Base-by-base conservation (phyloP, 2,888 invertebrate species). In the Myopa testacea region DNA sequence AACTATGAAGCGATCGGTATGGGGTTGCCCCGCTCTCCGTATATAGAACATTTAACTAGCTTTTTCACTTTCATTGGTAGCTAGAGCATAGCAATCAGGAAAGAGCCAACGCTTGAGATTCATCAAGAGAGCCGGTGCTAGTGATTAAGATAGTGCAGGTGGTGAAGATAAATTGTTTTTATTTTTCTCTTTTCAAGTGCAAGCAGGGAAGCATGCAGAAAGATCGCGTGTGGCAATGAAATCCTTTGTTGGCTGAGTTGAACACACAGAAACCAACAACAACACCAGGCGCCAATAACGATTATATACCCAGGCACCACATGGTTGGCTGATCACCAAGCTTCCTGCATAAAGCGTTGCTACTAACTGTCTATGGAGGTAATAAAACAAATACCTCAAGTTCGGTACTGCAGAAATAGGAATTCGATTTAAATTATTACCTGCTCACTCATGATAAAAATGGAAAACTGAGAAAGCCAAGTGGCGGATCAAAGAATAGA, bases 151-250 rank as follows among this genome's bases (percentile, higher is more conserved):
- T 71, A 58, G n/a, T 38, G 7, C 2, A 38, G 58, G 37, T 40
- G 75, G 55, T 75, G 55, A 58, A 58, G 19, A 34, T 63, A 55
- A 52, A 45, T 7, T 37, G 12, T 65, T 45, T 70, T 68, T 69
- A 67, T 78, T 69, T 67, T 58, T 38, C n/a, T 76, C 81, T 78
- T 75, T 80, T 83, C 83, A 84, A 82, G 80, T 82, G 81, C 80
- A 82, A 80, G 81, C 80, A 71, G 80, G 19, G 34, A 50, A 50
- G 60, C 70, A 58, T 62, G 70, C 72, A 71, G 55, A 58, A 73
- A 19, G 70, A 79, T 81, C 80, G 81, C 81, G 80, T 81, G 81
- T 76, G 78, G 52, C 75, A 79, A 71, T 71, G 69, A 55, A 75
- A 74, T 58, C 38, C 19, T 37, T 14, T 16, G 50, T 78, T 80